Conservation (phyloP, 2,888 invertebrate genomes). For the Charanyca ferruginea region DNA sequence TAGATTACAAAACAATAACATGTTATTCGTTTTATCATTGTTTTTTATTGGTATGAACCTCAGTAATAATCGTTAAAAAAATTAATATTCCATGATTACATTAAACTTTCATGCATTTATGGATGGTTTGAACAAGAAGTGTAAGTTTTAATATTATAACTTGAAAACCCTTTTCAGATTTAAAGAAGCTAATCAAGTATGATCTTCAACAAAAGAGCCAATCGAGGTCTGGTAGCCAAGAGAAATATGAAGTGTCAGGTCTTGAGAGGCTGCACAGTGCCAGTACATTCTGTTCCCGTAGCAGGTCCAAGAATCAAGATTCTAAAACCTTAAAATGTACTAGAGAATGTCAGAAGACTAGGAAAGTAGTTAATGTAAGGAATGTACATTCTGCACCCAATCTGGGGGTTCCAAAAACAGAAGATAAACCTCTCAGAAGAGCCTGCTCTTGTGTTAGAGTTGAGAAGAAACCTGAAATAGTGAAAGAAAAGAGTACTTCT, state of each 20-base stretch:
- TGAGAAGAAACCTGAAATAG: slow-evolving; percentile 75
- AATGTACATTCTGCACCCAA: slow-evolving; percentile 82
- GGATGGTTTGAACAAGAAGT: neutral
- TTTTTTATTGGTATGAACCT: no score
- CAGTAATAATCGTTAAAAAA: no score
- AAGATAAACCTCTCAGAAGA: slow-evolving; percentile 74
- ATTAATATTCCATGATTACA: no score
- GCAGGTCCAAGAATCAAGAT: slow-evolving; percentile 76
- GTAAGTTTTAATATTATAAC: no score
- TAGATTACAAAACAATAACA: no score
- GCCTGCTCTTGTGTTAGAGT: slow-evolving; percentile 83
- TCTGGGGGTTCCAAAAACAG: slow-evolving; percentile 68
- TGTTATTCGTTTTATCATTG: no score
- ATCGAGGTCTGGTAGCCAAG: slow-evolving; percentile 63
- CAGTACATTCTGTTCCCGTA: slow-evolving; percentile 86
- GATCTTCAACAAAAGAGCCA: slow-evolving; percentile 84
- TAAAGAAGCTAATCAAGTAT: slow-evolving; percentile 93
- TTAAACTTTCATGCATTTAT: neutral
- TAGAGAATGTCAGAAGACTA: slow-evolving; percentile 74
- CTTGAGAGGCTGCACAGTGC: slow-evolving; percentile 87
- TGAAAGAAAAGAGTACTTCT: slow-evolving; percentile 69
- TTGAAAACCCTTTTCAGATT: slow-evolving; percentile 85
- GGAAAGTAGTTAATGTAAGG: slow-evolving; percentile 64
- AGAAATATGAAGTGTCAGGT: slow-evolving; percentile 70
- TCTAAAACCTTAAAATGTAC: slow-evolving; percentile 71